Evolutionary conservation across 2,888 invertebrate species (phyloP), one percentile per base, ranked within the genome.

Genomic region (Rhagonycha fulva): DNA sequence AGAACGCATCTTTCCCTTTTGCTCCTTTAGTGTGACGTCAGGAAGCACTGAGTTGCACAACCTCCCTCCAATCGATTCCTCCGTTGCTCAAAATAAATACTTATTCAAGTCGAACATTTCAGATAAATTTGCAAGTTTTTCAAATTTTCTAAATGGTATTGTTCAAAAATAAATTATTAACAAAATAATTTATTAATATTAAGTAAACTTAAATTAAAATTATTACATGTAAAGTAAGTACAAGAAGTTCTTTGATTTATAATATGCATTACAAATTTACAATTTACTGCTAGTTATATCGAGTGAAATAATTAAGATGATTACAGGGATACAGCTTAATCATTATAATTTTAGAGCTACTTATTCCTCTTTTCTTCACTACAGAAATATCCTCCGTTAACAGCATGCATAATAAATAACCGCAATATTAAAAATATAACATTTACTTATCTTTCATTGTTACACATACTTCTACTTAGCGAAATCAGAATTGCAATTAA

Each of bases 31-130:
- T 79, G 74, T 80, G 80, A 79, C 80, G 79, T 80, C 79, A 80
- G 76, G 71, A 77, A 78, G 80, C 75, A 72, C 71, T 24, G 71
- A 74, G 70, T 77, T 78, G 75, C 77, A 75, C 75, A 75, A 80
- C 79, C 79, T 76, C 80, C 79, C 79, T 76, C 80, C 76, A 75
- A 81, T 81, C 80, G 81, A 80, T 80, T 77, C 78, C 75, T 68
- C 74, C 78, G 79, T 80, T 81, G 78, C 79, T 80, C 71, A 78
- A 77, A 80, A 80, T 80, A 47, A 47, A 47, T 47, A 47, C 47
- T 47, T 47, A 78, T 75, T 77, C 72, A 74, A 71, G 78, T 79
- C 72, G 71, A 66, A 23, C 63, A 23, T 26, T 66, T 66, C 26
- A 66, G 63, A 66, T 66, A 66, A 66, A 66, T 66, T 66, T 26